Evolutionary conservation across 2,888 invertebrate genomes (phyloP).

Genomic region (Agrochola lota): DNA sequence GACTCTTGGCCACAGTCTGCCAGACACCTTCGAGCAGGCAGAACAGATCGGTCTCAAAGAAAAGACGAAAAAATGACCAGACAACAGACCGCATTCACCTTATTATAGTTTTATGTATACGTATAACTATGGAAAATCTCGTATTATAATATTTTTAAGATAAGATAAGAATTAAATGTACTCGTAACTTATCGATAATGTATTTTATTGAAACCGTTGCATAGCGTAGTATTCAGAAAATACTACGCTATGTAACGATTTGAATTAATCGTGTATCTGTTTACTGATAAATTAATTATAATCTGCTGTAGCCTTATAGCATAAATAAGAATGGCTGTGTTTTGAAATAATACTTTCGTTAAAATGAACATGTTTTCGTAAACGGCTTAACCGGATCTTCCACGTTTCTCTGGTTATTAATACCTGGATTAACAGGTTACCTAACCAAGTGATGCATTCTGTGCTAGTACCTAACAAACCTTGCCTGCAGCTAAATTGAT

Average conservation of each 20-base stretch:
- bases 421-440: background rate
- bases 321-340: background rate
- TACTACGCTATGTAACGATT: no score
- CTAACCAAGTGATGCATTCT: background rate
- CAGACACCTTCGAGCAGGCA: conserved; percentile 75
- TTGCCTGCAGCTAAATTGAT: conserved; percentile 33
- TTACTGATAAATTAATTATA: background rate
- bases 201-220: conserved; percentile 33
- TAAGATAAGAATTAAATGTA: conserved; percentile 12
- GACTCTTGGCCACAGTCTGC: conserved; percentile 86
- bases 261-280: background rate
- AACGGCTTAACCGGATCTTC: background rate
- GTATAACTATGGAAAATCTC: conserved; percentile 38
- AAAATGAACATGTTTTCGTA: background rate
- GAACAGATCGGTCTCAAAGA: conserved; percentile 37
- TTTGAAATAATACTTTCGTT: background rate
- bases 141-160: conserved; percentile 29
- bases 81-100: background rate
- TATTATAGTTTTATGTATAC: background rate
- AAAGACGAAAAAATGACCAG: conserved; percentile 16
- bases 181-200: conserved; percentile 6
- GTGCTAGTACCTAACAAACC: conserved; percentile 9
- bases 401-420: background rate
- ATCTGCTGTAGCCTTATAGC: background rate
- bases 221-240: no score